Evolutionary conservation across 2,888 invertebrate species (phyloP), one percentile per base, ranked within the genome.

Genomic region (Acanthosepion esculentum): DNA sequence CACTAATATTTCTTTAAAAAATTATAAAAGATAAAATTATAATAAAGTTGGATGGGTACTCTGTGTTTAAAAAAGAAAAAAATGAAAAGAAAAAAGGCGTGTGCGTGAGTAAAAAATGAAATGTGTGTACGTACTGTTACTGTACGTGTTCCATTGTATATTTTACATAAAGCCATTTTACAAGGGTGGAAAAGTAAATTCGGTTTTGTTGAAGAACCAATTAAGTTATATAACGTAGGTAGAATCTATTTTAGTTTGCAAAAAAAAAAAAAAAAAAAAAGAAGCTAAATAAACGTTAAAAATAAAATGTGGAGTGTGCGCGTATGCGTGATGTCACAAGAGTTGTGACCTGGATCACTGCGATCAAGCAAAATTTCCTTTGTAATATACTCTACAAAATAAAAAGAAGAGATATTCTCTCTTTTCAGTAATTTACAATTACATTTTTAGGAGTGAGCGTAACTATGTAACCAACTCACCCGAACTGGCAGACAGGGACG

Each of bases 291-390:
- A 78, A n/a, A 78, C n/a, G 33, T 78, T 78, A 78, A 78, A n/a
- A n/a, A n/a, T n/a, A n/a, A n/a, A 78, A 78, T 78, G 78, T 78
- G 78, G 20, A 33, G 23, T 33, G 78, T 78, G 33, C n/a, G 78
- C n/a, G 78, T 78, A 78, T 78, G 33, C 78, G 78, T 78, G 78
- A 78, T 78, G 78, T 78, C 78, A 78, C 78, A 78, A 78, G 78
- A 78, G 78, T n/a, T 78, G 33, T 78, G 78, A 78, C 78, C 78
- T 78, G 78, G n/a, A 12, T 78, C 78, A n/a, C 1, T 78, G 18
- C 78, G n/a, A n/a, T 78, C 78, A 59, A 23, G 59, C 20, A 59
- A 59, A 59, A 23, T 59, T 33, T n/a, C 78, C 78, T 15, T 78
- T 78, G 78, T 78, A 78, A 78, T 78, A 78, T 33, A 78, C 33